Percentiles rank a stretch among this genome's conserved stretches.
Evolutionary conservation across 2,113 vertebrate genomes (phyloP).

Genomic region (Gila orcuttii): DNA sequence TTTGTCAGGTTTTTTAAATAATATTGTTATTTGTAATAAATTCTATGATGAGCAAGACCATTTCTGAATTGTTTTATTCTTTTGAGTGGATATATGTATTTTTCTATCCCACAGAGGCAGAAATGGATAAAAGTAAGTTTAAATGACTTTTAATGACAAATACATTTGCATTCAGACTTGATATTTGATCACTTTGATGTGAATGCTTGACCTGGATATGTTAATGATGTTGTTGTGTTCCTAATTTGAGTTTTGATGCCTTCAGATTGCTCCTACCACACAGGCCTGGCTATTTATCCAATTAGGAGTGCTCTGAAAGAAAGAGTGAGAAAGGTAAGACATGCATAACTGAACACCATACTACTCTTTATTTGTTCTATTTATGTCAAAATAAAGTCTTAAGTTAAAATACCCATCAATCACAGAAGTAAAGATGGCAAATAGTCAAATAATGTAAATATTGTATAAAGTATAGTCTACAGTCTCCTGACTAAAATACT

Average conservation of each 20-base stretch:
- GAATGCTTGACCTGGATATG: constrained; percentile 9
- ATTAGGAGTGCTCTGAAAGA: constrained; percentile 2
- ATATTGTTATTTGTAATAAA: not conserved
- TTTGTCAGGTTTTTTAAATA: not conserved
- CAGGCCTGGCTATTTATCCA: not conserved
- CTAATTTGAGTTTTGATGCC: constrained; percentile 7
- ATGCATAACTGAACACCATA: not conserved
- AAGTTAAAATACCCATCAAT: not conserved
- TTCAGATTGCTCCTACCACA: constrained; percentile 9
- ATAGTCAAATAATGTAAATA: not conserved
- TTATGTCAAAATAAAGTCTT: not conserved
- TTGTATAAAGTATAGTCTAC: not conserved
- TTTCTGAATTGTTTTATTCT: not conserved
- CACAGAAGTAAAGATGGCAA: not conserved
- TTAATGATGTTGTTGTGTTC: not conserved
- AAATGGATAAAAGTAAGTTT: not conserved
- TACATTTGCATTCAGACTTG: not conserved
- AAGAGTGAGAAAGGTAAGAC: constrained; percentile 10
- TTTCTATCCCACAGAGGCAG: not conserved
- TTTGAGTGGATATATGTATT: not conserved
- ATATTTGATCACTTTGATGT: constrained; percentile 13
- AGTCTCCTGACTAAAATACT: not conserved
- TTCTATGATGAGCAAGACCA: not conserved
- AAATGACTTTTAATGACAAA: not conserved
- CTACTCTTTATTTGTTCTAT: not conserved